Percentiles rank a stretch among this genome's conserved stretches.
Evolutionary conservation across 2,797 vertebrate species (phyloP).

Genomic region (Falco concolor): DNA sequence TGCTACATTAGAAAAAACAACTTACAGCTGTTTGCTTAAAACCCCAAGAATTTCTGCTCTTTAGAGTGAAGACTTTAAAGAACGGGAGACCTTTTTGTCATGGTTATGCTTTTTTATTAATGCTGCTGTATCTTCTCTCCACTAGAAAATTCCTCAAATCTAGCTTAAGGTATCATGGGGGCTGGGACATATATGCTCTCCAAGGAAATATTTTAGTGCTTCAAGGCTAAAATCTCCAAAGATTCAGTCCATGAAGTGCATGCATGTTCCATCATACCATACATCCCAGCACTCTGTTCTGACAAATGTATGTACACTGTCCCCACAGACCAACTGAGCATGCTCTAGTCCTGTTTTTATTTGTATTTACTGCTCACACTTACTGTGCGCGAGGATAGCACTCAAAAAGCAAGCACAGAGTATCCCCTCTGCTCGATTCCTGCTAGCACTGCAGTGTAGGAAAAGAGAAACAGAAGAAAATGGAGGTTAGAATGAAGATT

Average conservation of each 20-base stretch:
- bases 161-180: not conserved
- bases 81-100: not conserved
- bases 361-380: not conserved
- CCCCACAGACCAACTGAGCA: not conserved
- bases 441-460: not conserved
- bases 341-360: not conserved
- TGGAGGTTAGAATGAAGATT: not conserved
- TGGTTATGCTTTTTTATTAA: not conserved
- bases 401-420: not conserved
- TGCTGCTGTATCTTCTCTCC: not conserved
- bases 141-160: not conserved
- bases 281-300: not conserved
- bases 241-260: not conserved
- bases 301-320: rapidly evolving
- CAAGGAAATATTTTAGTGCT: not conserved
- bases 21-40: not conserved
- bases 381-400: not conserved
- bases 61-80: not conserved
- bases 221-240: not conserved
- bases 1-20: not conserved
- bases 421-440: not conserved
- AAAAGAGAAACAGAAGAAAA: not conserved
- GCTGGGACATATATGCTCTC: not conserved
- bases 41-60: not conserved
- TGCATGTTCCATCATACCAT: not conserved